Evolutionary conservation across 2,888 invertebrate genomes (phyloP), one percentile per base, ranked within the genome.

Genomic region (Abscondita cerata): DNA sequence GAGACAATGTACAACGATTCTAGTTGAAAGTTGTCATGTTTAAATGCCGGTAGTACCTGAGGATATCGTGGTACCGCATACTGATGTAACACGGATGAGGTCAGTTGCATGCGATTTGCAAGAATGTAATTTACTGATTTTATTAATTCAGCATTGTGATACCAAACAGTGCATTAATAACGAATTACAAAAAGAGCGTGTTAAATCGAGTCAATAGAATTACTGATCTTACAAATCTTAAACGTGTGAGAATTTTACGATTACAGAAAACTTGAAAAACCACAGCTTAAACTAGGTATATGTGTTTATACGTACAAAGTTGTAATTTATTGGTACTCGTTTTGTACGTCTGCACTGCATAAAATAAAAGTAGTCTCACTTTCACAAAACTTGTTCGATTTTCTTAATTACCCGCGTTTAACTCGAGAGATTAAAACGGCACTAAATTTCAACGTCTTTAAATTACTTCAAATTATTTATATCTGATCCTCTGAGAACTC

Each of bases 21-120:
- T 55, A 51, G 59, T 64, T 60, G 51, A 59, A 59, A 60, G 57
- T 51, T 55, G 36, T 54, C 51, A 52, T 64, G 59, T 56, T 50
- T 13, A 52, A 40, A 56, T 60, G 55, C 59, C 62, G 62, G 62
- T 63, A 58, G 59, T 63, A 54, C 54, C 41, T 50, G 31, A 48
- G 59, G 56, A 52, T 59, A 56, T 56, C 59, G 50, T 47, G 52
- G 63, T 63, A 59, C 59, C 63, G 63, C 63, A 63, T 59, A 63
- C 59, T 63, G 63, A 63, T 63, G 54, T 20, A 55, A 59, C 59
- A 63, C 59, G 63, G 59, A 59, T 53, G 59, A 46, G 64, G 59
- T 64, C 59, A 60, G 52, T 59, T 54, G 62, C 59, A 52, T 59
- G 52, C 59, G 25, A 25, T 25, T 25, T 25, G 25, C 25, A 25